Conservation (phyloP, 2,797 vertebrate genomes). For the Sebastiscus tertius region DNA sequence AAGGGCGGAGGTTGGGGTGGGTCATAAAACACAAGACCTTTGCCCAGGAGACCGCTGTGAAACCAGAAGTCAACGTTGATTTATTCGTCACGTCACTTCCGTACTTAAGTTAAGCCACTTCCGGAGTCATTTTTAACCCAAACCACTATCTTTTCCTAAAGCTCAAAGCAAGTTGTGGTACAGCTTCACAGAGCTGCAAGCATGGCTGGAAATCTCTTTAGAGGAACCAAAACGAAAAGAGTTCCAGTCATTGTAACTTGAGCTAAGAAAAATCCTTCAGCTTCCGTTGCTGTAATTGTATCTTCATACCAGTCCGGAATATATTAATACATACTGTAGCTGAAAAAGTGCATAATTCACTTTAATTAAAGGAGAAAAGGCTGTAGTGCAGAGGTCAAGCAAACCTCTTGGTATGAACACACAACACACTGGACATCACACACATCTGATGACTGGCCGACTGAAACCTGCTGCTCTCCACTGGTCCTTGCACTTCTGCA, state of each 20-base stretch:
- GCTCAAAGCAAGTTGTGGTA: background rate
- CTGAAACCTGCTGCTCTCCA: background rate
- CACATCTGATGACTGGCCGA: background rate
- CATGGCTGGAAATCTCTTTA: background rate
- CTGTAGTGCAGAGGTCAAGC: conserved; percentile 1
- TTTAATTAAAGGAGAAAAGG: background rate
- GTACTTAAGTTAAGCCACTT: too few relatives aligned
- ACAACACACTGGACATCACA: conserved; percentile 20
- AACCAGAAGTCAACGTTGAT: too few relatives aligned
- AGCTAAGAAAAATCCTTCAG: background rate
- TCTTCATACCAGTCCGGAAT: background rate
- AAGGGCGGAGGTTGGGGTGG: too few relatives aligned
- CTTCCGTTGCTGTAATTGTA: background rate
- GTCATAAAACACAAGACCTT: accelerated
- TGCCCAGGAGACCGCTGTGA: too few relatives aligned
- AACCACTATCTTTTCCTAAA: too few relatives aligned
- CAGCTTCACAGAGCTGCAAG: background rate
- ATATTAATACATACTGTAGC: background rate
- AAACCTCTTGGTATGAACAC: conserved; percentile 6
- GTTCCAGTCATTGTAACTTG: background rate
- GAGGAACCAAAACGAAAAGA: background rate
- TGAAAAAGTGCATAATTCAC: background rate
- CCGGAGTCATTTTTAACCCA: too few relatives aligned
- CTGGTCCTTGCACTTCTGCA: background rate
- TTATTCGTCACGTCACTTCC: too few relatives aligned